Base-by-base conservation (phyloP, 2,888 invertebrate species). In the Tridacna gigas region DNA sequence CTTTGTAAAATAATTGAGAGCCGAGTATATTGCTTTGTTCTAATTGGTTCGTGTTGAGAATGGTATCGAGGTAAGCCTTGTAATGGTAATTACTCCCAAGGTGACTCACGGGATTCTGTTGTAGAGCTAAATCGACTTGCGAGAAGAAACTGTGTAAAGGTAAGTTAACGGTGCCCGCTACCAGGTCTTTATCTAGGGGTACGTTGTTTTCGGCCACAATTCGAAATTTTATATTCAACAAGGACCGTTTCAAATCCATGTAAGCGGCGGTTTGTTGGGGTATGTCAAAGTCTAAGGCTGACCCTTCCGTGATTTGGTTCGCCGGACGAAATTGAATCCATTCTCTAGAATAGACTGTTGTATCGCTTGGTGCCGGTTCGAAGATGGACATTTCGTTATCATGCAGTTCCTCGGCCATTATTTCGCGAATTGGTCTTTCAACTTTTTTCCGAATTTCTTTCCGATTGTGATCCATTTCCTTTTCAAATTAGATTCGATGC, bases 31-130 rank as follows among this genome's bases (percentile, higher is more conserved):
- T 48, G 9, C 61, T 25, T 61, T 67, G 60, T n/a, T 22, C n/a
- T 13, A 15, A 48, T 60, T 47, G 56, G 51, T 79, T 81, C 5
- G 82, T 79, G 12, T 84, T 63, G 18, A 83, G 45, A 15, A 88
- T 74, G 47, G 82, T 86, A 67, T 84, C 86, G 51, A 86, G 80
- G 76, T 86, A 84, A 51, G 84, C 84, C 75, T 88, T 88, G 76
- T 80, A 84, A 2, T 84, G 80, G 74, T 86, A 86, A 51, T 84
- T 84, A 20, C 79, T 74, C 22, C 82, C 84, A 15, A 45, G 45
- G 45, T 78, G 25, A 15, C 74, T 60, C 12, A 83, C 66, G 11
- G 80, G 69, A 4, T 71, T 74, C 37, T 74, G 74, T 51, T 74
- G 74, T 22, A 74, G 28, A 13, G 28, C 12, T 2, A 75, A 26